phyloP scores from a whole-genome alignment of 1,140 invertebrate genomes.

The Caenorhabditis tropicalis region DNA sequence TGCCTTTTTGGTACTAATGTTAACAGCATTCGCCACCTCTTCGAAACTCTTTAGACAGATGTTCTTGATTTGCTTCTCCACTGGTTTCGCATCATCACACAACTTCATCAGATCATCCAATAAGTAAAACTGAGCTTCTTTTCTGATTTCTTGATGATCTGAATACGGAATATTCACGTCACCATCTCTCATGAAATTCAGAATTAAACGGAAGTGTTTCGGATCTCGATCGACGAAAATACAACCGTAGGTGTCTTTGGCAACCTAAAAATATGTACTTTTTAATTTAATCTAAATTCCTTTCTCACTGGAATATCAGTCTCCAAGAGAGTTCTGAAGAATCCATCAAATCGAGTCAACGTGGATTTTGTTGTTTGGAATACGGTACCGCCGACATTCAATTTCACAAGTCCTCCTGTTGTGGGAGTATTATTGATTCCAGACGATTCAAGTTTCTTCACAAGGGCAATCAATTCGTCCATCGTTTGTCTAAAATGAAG shows the following conservation, averaged over 20 bases:
- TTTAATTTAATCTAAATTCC: background rate
- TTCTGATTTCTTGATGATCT: background rate
- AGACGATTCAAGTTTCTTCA: too few species aligned
- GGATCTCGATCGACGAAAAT: background rate
- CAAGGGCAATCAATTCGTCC: too few species aligned
- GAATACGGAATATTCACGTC: background rate
- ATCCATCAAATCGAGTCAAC: background rate
- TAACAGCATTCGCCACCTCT: too few species aligned
- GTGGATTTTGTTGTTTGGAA: background rate
- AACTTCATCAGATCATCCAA: too few species aligned
- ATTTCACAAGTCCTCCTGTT: background rate
- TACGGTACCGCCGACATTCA: background rate
- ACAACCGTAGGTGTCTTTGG: background rate
- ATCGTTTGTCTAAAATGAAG: too few species aligned
- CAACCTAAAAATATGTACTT: too few species aligned
- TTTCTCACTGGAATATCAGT: background rate
- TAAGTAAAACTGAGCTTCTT: background rate
- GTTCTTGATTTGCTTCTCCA: too few species aligned
- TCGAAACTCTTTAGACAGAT: too few species aligned
- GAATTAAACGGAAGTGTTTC: background rate
- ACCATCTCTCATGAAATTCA: background rate
- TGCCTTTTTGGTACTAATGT: too few species aligned
- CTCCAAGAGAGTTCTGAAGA: background rate
- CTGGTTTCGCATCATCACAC: too few species aligned
- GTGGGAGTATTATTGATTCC: too few species aligned